These are phyloP conservation scores for Endomychus coccineus DNA, from an alignment of 2,888 invertebrate species.

Conservation along the genomic window DNA sequence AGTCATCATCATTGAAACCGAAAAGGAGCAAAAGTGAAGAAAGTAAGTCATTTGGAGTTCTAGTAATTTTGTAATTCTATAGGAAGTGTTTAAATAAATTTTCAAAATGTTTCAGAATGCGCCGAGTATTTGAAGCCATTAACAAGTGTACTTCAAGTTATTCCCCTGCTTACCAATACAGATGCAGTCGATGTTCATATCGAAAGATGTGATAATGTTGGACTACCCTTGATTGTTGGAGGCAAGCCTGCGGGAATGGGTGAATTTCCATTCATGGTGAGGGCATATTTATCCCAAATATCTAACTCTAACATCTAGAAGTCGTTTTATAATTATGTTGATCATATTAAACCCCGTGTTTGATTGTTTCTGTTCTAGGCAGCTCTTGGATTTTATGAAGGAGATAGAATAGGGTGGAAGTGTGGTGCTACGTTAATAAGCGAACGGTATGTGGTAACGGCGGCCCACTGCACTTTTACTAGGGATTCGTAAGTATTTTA, in stretches of 20 bases:
- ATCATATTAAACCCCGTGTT: neutral
- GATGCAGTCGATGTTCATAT: conserved; percentile 45
- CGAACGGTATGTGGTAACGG: conserved; percentile 49
- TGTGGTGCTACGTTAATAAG: conserved; percentile 54
- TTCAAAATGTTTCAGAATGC: conserved; percentile 45
- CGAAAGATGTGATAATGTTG: conserved; percentile 46
- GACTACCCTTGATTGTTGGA: conserved; percentile 51
- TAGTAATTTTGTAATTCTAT: too few relatives aligned
- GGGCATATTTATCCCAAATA: conserved; percentile 4
- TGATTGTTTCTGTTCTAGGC: conserved; percentile 34
- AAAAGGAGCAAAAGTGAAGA: conserved; percentile 31
- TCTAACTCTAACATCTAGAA: conserved; percentile 1
- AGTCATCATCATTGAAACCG: too few relatives aligned
- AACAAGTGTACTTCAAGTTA: conserved; percentile 47
- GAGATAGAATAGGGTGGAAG: conserved; percentile 34
- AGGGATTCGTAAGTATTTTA: conserved; percentile 30
- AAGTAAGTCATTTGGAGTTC: too few relatives aligned
- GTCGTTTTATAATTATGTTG: neutral
- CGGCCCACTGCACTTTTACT: conserved; percentile 49
- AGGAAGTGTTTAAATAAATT: neutral
- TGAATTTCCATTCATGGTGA: conserved; percentile 59
- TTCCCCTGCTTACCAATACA: conserved; percentile 48
- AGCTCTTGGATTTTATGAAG: conserved; percentile 38
- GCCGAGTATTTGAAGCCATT: conserved; percentile 47
- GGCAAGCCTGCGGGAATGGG: conserved; percentile 48